These are phyloP conservation scores for Ptilorrhoa leucosticta DNA, from an alignment of 2,113 vertebrate genomes.

Conservation along the genomic window DNA sequence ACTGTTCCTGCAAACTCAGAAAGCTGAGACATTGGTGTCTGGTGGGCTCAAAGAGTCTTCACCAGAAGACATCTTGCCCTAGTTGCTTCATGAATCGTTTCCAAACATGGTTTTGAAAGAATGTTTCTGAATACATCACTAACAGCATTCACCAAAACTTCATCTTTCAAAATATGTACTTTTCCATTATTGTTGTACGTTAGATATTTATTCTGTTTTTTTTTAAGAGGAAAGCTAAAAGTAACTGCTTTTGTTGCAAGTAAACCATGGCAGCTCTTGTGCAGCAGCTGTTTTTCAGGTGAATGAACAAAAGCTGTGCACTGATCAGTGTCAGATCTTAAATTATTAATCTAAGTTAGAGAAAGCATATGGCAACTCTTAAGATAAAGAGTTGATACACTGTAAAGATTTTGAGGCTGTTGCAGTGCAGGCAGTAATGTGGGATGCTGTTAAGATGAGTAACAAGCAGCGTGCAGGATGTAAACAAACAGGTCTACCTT, in stretches of 20 bases:
- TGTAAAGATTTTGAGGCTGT: neutral
- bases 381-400: neutral
- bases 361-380: neutral
- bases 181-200: neutral
- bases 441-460: neutral
- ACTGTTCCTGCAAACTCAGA: neutral
- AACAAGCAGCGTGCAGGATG: neutral
- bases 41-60: neutral
- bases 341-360: neutral
- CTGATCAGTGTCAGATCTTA: neutral
- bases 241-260: neutral
- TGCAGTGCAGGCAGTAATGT: neutral
- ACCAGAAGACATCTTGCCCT: neutral
- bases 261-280: neutral
- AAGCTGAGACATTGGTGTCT: neutral
- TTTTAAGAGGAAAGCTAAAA: neutral
- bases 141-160: neutral
- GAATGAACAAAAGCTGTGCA: neutral
- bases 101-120: neutral
- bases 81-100: neutral
- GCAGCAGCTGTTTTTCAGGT: neutral
- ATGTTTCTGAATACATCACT: neutral
- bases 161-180: neutral
- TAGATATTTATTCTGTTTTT: neutral
- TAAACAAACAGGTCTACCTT: neutral